Base-by-base conservation (phyloP, 2,113 vertebrate genomes). In the Smithornis capensis region DNA sequence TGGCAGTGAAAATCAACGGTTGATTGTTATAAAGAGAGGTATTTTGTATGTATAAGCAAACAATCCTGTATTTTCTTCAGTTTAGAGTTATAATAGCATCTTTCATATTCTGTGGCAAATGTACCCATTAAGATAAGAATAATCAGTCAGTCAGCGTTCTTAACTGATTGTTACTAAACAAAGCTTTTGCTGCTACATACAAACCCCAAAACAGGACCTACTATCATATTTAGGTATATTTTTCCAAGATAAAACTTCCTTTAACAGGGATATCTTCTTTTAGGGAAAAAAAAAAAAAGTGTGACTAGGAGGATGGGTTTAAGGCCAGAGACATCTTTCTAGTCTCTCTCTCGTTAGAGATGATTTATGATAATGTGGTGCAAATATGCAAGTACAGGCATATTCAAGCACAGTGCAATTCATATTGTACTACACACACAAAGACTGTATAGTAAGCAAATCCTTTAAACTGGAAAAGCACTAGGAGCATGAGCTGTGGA, bases 41-140 rank as follows among this genome's bases (percentile, higher is more conserved):
- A 37, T 42, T 92, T 60, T 63, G 1, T 38, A 52, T 44, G 15
- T 42, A 21, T 56, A 63, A 83, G 29, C 6, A 87, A 75, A 27
- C 13, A 62, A 64, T 57, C 4, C 25, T 8, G 4, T 24, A 22
- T 87, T 80, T 91, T 92, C 59, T 62, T 74, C 68, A 56, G 47
- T 60, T 75, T 37, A 12, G 40, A 8, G 22, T 45, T 94, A 38
- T 44, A 33, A 81, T 9, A 53, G 18, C 31, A 84, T 89, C 94
- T 84, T 95, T 94, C 71, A 94, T 44, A 82, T 73, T 73, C 65
- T 88, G 40, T 13, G 17, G n/a, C 65, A 64, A 93, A 95, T 47
- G 16, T 67, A 85, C 70, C 45, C 65, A 42, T 83, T 84, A 85
- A 73, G 37, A 83, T 60, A 68, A 83, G 8, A 19, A 40, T 57